Conservation (phyloP, 2,113 vertebrate genomes). For the Nycticebus coucang region DNA sequence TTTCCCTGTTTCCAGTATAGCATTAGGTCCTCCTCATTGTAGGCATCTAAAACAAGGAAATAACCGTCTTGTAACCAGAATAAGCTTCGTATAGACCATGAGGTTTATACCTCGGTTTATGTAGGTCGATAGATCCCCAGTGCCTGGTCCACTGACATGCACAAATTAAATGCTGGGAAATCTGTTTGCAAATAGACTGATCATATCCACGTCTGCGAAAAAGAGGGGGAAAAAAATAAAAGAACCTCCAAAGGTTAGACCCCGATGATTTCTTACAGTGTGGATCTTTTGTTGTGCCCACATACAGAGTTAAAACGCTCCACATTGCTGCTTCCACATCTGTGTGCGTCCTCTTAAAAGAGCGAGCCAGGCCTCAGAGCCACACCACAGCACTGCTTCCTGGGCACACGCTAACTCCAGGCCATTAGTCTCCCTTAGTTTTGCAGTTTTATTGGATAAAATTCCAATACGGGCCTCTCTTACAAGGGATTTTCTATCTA, state of each 20-base stretch:
- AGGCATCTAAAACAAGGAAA: conserved; percentile 88
- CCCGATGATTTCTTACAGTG: not conserved
- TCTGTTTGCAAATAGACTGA: not conserved
- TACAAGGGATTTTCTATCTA: not conserved
- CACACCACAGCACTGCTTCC: rapidly evolving
- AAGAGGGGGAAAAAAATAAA: not conserved
- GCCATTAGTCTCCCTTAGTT: not conserved
- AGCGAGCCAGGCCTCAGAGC: not conserved
- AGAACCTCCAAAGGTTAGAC: not conserved
- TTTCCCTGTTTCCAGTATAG: conserved; percentile 95
- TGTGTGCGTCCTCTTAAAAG: not conserved
- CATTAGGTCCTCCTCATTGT: conserved; percentile 95
- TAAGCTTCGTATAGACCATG: not conserved
- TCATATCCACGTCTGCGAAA: not conserved
- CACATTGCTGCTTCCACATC: not conserved
- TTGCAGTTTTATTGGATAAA: not conserved
- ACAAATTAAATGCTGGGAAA: not conserved
- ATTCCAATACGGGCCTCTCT: not conserved
- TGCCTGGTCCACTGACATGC: not conserved
- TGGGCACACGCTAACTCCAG: not conserved
- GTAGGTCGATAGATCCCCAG: not conserved
- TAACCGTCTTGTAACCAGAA: not conserved
- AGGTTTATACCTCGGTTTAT: not conserved
- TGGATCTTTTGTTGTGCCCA: not conserved
- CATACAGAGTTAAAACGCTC: not conserved